phyloP scores from a whole-genome alignment of 2,113 vertebrate species.

The Onychostoma macrolepis region DNA sequence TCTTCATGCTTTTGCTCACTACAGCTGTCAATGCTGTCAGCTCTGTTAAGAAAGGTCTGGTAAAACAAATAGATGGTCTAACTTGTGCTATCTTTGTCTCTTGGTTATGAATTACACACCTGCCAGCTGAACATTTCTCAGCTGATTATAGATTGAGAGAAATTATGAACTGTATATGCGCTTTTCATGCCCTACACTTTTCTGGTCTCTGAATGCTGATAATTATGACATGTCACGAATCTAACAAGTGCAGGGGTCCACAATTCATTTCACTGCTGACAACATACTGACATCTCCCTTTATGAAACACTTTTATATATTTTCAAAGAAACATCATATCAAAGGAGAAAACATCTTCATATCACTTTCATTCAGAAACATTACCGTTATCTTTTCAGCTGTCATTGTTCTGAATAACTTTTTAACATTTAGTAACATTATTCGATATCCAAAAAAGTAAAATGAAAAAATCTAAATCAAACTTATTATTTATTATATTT shows the following conservation, averaged over 20 bases:
- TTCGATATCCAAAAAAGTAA: neutral
- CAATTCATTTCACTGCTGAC: neutral
- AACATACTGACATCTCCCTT: neutral
- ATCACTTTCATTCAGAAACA: neutral
- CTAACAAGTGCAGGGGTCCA: neutral
- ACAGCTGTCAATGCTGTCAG: slow-evolving; percentile 8
- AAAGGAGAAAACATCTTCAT: neutral
- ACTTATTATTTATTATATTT: neutral
- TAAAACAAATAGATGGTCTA: slow-evolving; percentile 32
- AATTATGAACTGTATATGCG: neutral
- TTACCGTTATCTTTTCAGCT: neutral
- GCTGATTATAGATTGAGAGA: slow-evolving; percentile 15
- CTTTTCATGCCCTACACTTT: neutral
- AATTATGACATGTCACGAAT: slow-evolving; percentile 21
- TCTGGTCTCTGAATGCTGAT: neutral
- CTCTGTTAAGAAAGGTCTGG: slow-evolving; percentile 33
- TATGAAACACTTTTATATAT: neutral
- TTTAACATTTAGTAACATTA: neutral
- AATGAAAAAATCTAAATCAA: too few relatives aligned
- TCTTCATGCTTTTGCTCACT: slow-evolving; percentile 16
- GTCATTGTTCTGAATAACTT: neutral
- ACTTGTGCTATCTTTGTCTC: neutral
- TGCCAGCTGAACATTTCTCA: neutral
- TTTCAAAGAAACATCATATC: neutral
- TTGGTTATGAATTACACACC: neutral